Conservation (phyloP, 1,140 invertebrate species). For the Scylla paramamosain region DNA sequence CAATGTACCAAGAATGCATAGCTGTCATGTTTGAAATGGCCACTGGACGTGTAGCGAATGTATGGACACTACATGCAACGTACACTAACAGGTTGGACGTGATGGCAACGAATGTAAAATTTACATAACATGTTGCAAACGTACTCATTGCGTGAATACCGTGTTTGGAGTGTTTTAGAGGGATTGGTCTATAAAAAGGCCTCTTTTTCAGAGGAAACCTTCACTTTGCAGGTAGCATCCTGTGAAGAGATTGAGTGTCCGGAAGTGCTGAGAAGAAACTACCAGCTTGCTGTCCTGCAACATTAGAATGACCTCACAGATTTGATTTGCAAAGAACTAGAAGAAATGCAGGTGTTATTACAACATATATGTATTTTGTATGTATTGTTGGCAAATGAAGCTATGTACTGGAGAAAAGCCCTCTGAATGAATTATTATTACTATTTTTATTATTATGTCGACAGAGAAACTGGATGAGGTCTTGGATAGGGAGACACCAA, state of each 20-base stretch:
- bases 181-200: conserved; percentile 18
- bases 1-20: no score
- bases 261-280: not conserved
- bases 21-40: not conserved
- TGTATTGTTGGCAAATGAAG: no score
- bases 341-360: not conserved
- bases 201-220: conserved; percentile 32
- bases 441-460: no score
- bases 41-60: conserved; percentile 15
- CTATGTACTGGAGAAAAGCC: no score
- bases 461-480: no score
- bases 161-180: conserved; percentile 31
- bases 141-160: conserved; percentile 41
- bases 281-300: conserved; percentile 25
- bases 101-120: conserved; percentile 34
- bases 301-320: conserved; percentile 13
- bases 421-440: no score
- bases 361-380: not conserved
- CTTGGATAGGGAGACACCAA: no score
- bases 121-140: conserved; percentile 34
- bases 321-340: not conserved
- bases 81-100: not conserved
- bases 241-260: conserved; percentile 31
- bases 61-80: conserved; percentile 22
- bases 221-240: no score